Conservation (phyloP, 2,888 invertebrate genomes). For the Drosophila putrida region DNA sequence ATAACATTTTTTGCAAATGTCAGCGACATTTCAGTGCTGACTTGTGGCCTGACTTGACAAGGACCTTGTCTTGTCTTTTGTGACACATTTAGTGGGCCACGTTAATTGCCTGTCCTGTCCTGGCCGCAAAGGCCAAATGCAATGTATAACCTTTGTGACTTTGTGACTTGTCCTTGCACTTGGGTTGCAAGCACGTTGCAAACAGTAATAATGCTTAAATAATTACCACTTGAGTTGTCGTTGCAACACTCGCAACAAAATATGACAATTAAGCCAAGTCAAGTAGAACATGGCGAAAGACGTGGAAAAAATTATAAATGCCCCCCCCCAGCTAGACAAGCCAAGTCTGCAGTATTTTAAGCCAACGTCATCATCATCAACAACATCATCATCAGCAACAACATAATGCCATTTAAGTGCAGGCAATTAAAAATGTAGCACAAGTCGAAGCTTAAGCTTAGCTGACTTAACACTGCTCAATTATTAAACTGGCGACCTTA, state of each 20-base stretch:
- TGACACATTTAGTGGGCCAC: slow-evolving; percentile 64
- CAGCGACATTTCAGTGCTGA: slow-evolving; percentile 34
- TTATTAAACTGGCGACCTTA: slow-evolving; percentile 3
- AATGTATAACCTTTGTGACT: slow-evolving; percentile 36
- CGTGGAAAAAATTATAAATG: slow-evolving; percentile 40
- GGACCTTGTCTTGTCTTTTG: slow-evolving; percentile 47
- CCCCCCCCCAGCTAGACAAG: slow-evolving; percentile 1
- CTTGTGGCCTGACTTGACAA: slow-evolving; percentile 46
- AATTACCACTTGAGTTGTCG: slow-evolving; percentile 62
- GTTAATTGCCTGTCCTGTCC: slow-evolving; percentile 41
- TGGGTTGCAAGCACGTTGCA: slow-evolving; percentile 41
- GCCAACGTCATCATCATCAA: slow-evolving; percentile 7
- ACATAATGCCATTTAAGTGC: slow-evolving; percentile 38
- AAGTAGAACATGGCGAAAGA: slow-evolving; percentile 30
- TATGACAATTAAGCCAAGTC: slow-evolving; percentile 66
- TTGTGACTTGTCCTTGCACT: slow-evolving; percentile 64
- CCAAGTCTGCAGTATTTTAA: slow-evolving; percentile 25
- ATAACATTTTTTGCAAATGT: slow-evolving; percentile 53
- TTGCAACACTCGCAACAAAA: slow-evolving; percentile 28
- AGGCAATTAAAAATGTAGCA: slow-evolving; percentile 55
- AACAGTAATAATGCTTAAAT: slow-evolving; percentile 44
- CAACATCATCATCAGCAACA: slow-evolving; percentile 14
- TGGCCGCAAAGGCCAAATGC: slow-evolving; percentile 27
- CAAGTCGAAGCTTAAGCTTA: slow-evolving; percentile 1
- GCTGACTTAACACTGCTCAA: neutral